These are phyloP conservation scores for Phacellophora camtschatica DNA, from an alignment of 30 jellyfish, hydroid and myxozoan genomes.

Conservation along the genomic window DNA sequence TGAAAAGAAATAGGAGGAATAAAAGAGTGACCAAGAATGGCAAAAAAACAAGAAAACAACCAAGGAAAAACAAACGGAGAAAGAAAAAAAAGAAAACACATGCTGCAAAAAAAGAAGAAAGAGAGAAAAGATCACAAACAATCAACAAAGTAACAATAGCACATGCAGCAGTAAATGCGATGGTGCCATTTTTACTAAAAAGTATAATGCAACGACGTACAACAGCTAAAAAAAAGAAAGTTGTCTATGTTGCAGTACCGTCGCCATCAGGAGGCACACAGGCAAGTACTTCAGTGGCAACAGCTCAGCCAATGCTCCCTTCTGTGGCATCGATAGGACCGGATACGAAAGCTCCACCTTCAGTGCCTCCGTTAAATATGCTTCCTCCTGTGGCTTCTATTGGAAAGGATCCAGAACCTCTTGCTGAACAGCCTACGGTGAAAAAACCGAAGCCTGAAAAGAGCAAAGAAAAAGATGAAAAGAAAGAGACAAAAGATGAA, in stretches of 20 bases:
- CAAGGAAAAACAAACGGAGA: neutral
- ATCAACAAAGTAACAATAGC: conserved; percentile 54
- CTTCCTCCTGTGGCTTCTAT: conserved; percentile 50
- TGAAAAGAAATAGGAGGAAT: neutral
- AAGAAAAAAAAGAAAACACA: neutral
- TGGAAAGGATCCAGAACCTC: conserved; percentile 61
- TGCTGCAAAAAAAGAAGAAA: neutral
- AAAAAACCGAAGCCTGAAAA: neutral
- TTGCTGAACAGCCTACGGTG: neutral
- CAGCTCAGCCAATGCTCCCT: conserved; percentile 60
- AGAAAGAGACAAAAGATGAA: neutral
- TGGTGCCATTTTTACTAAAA: conserved; percentile 51
- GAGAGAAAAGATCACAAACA: conserved; percentile 6
- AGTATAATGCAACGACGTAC: conserved; percentile 15
- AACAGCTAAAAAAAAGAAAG: neutral
- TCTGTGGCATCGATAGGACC: conserved; percentile 59
- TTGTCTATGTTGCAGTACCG: conserved; percentile 15
- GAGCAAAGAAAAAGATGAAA: conserved; percentile 11
- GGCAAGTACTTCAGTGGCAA: conserved; percentile 12
- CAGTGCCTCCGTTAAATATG: conserved; percentile 16
- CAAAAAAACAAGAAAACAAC: neutral
- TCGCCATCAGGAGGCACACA: neutral
- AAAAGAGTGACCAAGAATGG: neutral
- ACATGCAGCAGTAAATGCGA: conserved; percentile 74
- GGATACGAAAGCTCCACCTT: conserved; percentile 30